Evolutionary conservation across 1,140 invertebrate species (phyloP), one percentile per base, ranked within the genome.

Genomic region (Drosophila leontia): DNA sequence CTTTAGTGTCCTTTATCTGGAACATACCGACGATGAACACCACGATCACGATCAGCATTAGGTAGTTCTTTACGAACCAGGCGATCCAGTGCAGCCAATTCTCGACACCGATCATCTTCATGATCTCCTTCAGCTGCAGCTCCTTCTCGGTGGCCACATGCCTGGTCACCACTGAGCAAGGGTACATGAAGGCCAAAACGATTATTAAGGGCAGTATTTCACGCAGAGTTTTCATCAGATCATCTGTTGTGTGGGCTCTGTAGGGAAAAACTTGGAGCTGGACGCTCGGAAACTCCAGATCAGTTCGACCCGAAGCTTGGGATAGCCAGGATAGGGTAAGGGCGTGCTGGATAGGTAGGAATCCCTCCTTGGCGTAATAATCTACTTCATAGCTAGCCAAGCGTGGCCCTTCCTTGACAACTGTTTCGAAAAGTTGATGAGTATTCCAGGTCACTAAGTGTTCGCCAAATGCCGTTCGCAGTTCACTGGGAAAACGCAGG

Each of bases 31-130:
- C 75, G 35, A 94, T 94, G 39, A 95, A 86, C 6, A 94, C 59
- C 23, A 94, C 85, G 1, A 94, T 93, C 42, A 95, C 94, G 13
- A 95, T 69, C 3, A 97, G 93, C 81, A 97, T 95, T 1, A 95
- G 86, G 75, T 97, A 96, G 55, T 95, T 95, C 84, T 97, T 96
- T 17, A 96, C 91, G 87, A 97, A 97, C 96, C 97, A 97, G 0
- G 97, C 96, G 0, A 94, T 86, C 96, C 97, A 98, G 80, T 98
- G 97, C 15, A 98, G 81, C 96, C 96, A 97, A 75, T 95, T 96
- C 7, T 95, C 94, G 5, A 98, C 91, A 3, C 97, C 97, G 96
- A 98, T 98, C 88, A 97, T 96, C 90, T 96, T 97, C 97, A 97
- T 97, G 1, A 96, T 96, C 94, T 97, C 97, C 93, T 96, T 96